Base-by-base conservation (phyloP, 2,888 invertebrate genomes). In the Tenodera sinensis region DNA sequence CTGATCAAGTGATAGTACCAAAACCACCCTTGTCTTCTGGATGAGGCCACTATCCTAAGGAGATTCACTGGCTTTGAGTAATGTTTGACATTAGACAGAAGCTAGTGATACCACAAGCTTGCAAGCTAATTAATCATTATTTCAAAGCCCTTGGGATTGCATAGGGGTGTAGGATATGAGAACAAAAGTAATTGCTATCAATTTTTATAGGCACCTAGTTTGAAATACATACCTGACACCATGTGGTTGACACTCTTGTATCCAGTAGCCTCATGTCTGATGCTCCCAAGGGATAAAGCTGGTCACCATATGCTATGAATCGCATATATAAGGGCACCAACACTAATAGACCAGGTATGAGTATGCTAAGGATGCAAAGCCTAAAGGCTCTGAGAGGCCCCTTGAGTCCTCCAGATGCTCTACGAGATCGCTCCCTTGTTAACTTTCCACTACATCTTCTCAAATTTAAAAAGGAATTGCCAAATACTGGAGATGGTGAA, bases 231-330 rank as follows among this genome's bases (percentile, higher is more conserved):
- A 97, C 97, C 95, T 97, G 96, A 92, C 97, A 97, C 97, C 97
- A 97, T 28, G 96, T 96, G 1, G 97, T 96, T 0, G 97, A 97
- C 91, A 97, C 95, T 93, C 95, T 95, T 92, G 95, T 95, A 92
- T 97, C 97, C 90, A 97, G 94, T 89, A 97, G 94, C 90, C 96
- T 93, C 95, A 97, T 97, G 92, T 97, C 97, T 0, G 96, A 96
- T 93, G 96, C 95, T 30, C 96, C 96, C 92, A 97, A 94, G 0
- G 97, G 96, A 92, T 96, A 96, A 92, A 96, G 94, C 92, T 96
- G 96, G 9, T 96, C 95, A 27, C 95, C 95, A 92, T 95, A 97
- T 28, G 96, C 96, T 12, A 95, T 94, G 92, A 96, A 96, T 90
- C 96, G 94, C 93, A 97, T 93, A 92, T 97, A 96, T 42, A 97